These are phyloP conservation scores for Pyrocephalus nanus DNA, from an alignment of 2,797 vertebrate species.

Conservation along the genomic window DNA sequence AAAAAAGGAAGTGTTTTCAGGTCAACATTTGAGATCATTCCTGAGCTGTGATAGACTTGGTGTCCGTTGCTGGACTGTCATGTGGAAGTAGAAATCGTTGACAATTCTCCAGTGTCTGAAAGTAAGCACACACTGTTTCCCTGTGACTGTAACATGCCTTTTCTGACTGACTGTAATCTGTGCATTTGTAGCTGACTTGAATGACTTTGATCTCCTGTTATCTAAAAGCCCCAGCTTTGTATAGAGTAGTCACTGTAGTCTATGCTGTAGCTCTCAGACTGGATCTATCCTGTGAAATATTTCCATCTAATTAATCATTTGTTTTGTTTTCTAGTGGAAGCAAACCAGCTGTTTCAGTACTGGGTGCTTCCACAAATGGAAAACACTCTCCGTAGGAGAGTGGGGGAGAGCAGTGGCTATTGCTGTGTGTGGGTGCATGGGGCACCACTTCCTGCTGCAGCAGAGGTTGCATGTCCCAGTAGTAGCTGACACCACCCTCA, in stretches of 20 bases:
- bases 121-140: neutral
- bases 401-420: neutral
- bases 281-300: neutral
- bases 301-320: neutral
- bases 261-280: neutral
- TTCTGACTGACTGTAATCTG: neutral
- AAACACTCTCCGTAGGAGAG: neutral
- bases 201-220: neutral
- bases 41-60: neutral
- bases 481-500: neutral
- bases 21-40: neutral
- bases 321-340: neutral
- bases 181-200: neutral
- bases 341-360: neutral
- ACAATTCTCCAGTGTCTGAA: neutral
- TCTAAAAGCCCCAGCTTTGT: neutral
- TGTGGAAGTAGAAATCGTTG: neutral
- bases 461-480: neutral
- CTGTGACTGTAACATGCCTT: neutral
- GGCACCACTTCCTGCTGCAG: neutral
- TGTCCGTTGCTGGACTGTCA: neutral
- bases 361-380: neutral
- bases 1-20: neutral
- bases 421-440: neutral
- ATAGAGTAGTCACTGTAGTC: neutral